These are phyloP conservation scores for Empidonax alnorum DNA, from an alignment of 2,113 vertebrate species.

Conservation along the genomic window DNA sequence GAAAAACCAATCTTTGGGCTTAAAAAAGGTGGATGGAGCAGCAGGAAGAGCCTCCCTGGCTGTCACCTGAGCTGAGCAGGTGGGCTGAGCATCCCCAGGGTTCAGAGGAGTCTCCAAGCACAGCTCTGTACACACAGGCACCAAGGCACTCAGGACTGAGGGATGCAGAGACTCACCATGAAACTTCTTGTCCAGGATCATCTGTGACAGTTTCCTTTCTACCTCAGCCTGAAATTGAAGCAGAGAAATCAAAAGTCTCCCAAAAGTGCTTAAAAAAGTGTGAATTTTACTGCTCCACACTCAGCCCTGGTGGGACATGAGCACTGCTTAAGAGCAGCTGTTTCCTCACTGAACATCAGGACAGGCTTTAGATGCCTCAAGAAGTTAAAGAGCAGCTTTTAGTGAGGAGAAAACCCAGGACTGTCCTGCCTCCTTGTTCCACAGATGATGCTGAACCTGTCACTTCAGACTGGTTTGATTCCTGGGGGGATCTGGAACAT, in stretches of 20 bases:
- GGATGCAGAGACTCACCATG: constrained; percentile 82
- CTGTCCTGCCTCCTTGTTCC: neutral
- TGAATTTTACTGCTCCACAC: neutral
- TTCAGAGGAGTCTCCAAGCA: neutral
- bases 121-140: accelerated
- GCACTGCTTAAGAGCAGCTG: neutral
- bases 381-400: neutral
- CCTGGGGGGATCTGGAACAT: neutral
- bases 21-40: neutral
- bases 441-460: neutral
- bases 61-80: neutral
- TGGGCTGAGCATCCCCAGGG: accelerated
- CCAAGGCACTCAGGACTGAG: neutral
- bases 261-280: accelerated
- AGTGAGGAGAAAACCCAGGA: neutral
- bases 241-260: constrained; percentile 39
- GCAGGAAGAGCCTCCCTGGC: neutral
- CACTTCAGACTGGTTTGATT: neutral
- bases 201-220: constrained; percentile 98
- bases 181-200: constrained; percentile 99
- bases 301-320: neutral
- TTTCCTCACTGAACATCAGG: neutral
- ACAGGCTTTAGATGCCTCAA: neutral
- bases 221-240: constrained; percentile 88
- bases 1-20: neutral